phyloP scores from a whole-genome alignment of 2,113 vertebrate genomes.

The Colaptes auratus region DNA sequence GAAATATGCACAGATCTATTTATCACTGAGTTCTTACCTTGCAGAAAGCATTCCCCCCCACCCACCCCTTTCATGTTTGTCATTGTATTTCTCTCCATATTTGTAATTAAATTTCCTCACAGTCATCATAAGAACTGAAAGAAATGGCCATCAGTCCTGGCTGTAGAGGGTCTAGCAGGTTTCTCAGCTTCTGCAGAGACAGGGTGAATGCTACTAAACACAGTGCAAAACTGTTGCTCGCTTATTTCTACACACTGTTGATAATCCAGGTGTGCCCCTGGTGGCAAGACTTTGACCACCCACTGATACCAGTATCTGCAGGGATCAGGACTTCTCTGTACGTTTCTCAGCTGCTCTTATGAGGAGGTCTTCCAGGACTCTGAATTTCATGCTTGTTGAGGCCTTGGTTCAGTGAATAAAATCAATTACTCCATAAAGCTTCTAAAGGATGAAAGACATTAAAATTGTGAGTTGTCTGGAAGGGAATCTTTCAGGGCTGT shows the following conservation, averaged over 20 bases:
- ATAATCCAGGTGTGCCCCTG: not conserved
- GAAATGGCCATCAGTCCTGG: not conserved
- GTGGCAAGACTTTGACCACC: not conserved
- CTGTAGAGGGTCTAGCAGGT: not conserved
- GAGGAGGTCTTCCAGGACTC: not conserved
- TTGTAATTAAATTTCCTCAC: not conserved
- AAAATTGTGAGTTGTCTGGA: not conserved
- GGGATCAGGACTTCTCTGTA: fast-evolving
- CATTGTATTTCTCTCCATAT: not conserved
- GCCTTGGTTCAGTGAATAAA: not conserved
- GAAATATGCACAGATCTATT: slow-evolving; percentile 53
- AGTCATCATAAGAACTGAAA: not conserved
- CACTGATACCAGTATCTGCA: fast-evolving
- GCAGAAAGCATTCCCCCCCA: not conserved
- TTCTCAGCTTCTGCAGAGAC: not conserved
- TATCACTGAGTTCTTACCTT: slow-evolving; percentile 53
- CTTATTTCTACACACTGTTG: not conserved
- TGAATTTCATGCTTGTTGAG: not conserved
- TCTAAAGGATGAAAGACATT: not conserved
- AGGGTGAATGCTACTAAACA: not conserved
- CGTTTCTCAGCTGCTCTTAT: not conserved
- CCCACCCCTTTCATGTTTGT: fast-evolving
- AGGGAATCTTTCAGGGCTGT: no score
- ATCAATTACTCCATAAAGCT: not conserved
- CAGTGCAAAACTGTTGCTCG: not conserved